Evolutionary conservation across 2,888 invertebrate genomes (phyloP), one percentile per base, ranked within the genome.

Genomic region (Drosophila pseudotalamancana): DNA sequence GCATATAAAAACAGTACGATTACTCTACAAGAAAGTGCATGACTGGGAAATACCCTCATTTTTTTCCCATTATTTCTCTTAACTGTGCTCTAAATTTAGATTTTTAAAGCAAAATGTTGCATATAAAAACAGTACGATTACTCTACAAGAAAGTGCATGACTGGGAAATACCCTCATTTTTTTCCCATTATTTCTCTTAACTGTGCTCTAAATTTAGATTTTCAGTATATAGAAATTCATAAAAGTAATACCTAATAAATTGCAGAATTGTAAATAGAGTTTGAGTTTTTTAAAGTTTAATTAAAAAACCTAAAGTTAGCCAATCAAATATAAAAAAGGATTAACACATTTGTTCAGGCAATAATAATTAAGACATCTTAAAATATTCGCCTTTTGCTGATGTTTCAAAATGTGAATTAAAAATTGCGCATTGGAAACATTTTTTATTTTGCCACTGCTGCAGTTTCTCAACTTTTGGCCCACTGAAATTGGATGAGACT

Each of bases 381-480:
- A 23, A 45, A 48, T 25, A 43, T 54, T 48, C 25, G 27, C 42
- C 32, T 21, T 46, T 45, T 64, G 34, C 45, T 54, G 31, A 27
- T 25, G 34, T 12, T 14, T 31, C 46, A 55, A 16, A 40, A 42
- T 43, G 51, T 53, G 0, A 16, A 29, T n/a, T n/a, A 43, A 56
- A 60, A 51, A 74, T 31, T 72, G 72, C 75, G 75, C 75, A 75
- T 70, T 64, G 37, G 54, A 27, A 55, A 42, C 11, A 43, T 18
- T 18, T 25, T 32, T 23, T 35, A 12, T 37, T 21, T 48, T 57
- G 76, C 70, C 40, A 35, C 49, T 64, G 73, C 60, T 80, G 80
- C 80, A 80, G 60, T 83, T 80, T 63, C 66, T 68, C 37, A 69
- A 57, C 64, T 71, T 78, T 70, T 42, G 59, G 77, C 49, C 49